phyloP scores from a whole-genome alignment of 1,140 invertebrate genomes.

The Mizuhopecten yessoensis region DNA sequence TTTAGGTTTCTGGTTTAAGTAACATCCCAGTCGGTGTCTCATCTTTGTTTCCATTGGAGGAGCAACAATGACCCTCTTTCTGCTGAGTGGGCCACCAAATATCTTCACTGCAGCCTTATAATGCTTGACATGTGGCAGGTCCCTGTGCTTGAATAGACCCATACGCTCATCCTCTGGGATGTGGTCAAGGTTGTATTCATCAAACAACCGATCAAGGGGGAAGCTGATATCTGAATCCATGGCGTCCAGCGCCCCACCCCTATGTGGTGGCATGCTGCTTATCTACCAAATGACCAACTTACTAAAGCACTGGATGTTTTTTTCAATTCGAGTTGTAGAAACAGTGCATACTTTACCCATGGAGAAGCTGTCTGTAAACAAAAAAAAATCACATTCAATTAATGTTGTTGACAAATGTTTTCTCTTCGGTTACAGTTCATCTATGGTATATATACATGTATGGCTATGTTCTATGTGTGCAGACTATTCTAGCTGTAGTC shows the following conservation, averaged over 20 bases:
- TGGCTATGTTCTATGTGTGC: too few species aligned
- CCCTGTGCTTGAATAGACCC: constrained; percentile 72
- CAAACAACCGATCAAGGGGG: constrained; percentile 78
- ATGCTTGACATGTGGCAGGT: constrained; percentile 77
- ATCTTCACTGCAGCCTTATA: constrained; percentile 81
- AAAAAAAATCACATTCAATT: too few species aligned
- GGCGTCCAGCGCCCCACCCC: constrained; percentile 60
- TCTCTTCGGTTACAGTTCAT: too few species aligned
- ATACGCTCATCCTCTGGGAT: constrained; percentile 77
- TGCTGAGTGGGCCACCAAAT: constrained; percentile 78
- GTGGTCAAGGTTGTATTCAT: constrained; percentile 80
- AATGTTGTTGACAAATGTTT: too few species aligned
- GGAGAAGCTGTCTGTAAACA: too few species aligned
- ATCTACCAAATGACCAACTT: background rate
- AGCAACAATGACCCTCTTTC: constrained; percentile 76
- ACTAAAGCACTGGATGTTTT: background rate
- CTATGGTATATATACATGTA: too few species aligned
- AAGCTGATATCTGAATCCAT: constrained; percentile 74
- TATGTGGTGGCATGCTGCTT: constrained; percentile 65
- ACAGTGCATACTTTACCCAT: too few species aligned
- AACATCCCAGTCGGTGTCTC: constrained; percentile 75
- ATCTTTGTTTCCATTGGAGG: constrained; percentile 78
- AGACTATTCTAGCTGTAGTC: too few species aligned
- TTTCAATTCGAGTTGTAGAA: too few species aligned
- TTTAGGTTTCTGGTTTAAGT: constrained; percentile 64